phyloP scores from a whole-genome alignment of 2,113 vertebrate species.

The Scartelaos histophorus region DNA sequence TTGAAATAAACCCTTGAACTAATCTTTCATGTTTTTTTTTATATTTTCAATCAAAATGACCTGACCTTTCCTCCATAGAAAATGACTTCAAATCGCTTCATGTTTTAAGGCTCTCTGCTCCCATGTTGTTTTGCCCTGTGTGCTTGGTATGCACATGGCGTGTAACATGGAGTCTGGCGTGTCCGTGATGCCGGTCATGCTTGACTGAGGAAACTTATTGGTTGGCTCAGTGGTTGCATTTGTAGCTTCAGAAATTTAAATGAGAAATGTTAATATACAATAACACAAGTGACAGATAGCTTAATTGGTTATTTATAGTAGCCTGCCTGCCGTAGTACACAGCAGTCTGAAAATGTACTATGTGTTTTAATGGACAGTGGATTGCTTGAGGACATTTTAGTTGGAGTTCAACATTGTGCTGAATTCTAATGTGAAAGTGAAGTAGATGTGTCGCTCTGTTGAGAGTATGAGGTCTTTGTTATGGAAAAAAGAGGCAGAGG shows the following conservation, averaged over 20 bases:
- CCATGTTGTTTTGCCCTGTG: neutral
- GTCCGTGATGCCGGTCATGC: neutral
- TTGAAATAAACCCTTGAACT: neutral
- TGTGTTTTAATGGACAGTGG: too few relatives aligned
- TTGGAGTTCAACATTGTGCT: too few relatives aligned
- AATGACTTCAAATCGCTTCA: neutral
- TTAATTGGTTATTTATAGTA: slow-evolving; percentile 15
- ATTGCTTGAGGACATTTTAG: too few relatives aligned
- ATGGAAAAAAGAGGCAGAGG: neutral
- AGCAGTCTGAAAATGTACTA: too few relatives aligned
- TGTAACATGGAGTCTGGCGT: slow-evolving; percentile 2
- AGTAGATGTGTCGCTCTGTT: too few relatives aligned
- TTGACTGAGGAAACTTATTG: slow-evolving; percentile 15
- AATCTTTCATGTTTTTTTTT: neutral
- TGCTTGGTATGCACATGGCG: slow-evolving; percentile 13
- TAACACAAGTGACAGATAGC: slow-evolving; percentile 12
- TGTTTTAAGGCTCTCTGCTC: neutral
- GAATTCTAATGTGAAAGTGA: too few relatives aligned
- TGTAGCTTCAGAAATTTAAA: slow-evolving; percentile 14
- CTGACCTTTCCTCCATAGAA: neutral
- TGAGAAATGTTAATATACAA: neutral
- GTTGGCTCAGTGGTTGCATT: slow-evolving; percentile 11
- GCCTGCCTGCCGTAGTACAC: neutral
- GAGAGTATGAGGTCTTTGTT: too few relatives aligned
- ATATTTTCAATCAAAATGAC: neutral